These are phyloP conservation scores for Heteromormyrus szaboi DNA, from an alignment of 2,797 vertebrate species.

Conservation along the genomic window DNA sequence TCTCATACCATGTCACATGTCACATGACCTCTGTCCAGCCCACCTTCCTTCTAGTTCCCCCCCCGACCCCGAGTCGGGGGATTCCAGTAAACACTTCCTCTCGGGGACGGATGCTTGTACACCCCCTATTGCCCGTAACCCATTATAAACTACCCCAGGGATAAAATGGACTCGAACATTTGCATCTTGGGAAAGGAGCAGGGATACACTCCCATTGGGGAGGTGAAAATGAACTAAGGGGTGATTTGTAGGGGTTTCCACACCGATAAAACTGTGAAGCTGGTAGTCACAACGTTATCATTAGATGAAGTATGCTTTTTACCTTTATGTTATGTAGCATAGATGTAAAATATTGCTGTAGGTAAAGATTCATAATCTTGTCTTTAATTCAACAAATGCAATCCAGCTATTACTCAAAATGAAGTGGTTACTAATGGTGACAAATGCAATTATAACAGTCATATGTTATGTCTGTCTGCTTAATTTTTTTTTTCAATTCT, in stretches of 20 bases:
- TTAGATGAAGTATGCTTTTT: neutral
- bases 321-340: neutral
- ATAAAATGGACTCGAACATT: neutral
- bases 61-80: neutral
- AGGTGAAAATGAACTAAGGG: neutral
- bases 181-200: neutral
- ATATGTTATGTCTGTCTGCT: neutral
- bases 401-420: neutral
- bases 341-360: neutral
- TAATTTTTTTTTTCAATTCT: conserved; percentile 8
- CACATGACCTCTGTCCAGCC: neutral
- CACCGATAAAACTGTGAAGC: neutral
- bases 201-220: neutral
- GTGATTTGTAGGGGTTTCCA: neutral
- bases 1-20: neutral
- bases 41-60: neutral
- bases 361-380: neutral
- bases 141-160: neutral
- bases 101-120: too few species aligned
- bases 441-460: neutral
- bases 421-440: neutral
- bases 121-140: neutral
- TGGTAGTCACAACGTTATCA: neutral
- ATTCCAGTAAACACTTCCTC: neutral
- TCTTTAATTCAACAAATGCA: neutral